Base-by-base conservation (phyloP, 2,797 vertebrate species). In the Acipenser oxyrinchus region DNA sequence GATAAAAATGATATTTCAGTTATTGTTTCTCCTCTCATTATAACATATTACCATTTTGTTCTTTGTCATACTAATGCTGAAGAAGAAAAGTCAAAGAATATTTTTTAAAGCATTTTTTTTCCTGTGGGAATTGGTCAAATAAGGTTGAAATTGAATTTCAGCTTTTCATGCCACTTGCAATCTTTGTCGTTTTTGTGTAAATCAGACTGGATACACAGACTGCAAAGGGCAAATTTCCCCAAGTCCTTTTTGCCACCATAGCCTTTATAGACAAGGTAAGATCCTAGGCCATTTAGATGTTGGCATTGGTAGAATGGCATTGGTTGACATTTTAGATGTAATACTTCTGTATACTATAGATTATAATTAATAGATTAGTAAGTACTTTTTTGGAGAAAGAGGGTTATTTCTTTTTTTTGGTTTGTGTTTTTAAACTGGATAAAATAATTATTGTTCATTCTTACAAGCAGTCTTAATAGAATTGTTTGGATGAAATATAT, bases 101-200 rank as follows among this genome's bases (percentile, higher is more conserved):
- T 58, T 58, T 2, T 13, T 58, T 58, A 7, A 7, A 13, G 2
- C 55, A 11, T 18, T 6, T 58, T 13, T 37, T 58, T 7, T 7
- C 7, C 15, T 58, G 11, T n/a, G 15, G 55, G 12, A 11, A 11
- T 58, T 37, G 37, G 37, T 37, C 1, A 37, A 37, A 37, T 37
- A 37, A 37, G 37, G 37, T 37, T 37, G 37, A 37, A 37, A 37
- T 37, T 37, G 1, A 37, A 37, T 13, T 58, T 58, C 55, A 58
- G 55, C 55, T 11, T 37, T 5, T 58, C 15, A n/a, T 58, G 55
- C 55, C 55, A 11, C 12, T 58, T 58, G 55, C 55, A 58, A 58
- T 58, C 55, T n/a, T n/a, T 58, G 55, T n/a, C 15, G 10, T 58
- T 58, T 58, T 58, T n/a, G 11, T 58, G 55, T 58, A 58, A 58